Evolutionary conservation across 2,888 invertebrate genomes (phyloP).

Genomic region (Chouioia cunea): DNA sequence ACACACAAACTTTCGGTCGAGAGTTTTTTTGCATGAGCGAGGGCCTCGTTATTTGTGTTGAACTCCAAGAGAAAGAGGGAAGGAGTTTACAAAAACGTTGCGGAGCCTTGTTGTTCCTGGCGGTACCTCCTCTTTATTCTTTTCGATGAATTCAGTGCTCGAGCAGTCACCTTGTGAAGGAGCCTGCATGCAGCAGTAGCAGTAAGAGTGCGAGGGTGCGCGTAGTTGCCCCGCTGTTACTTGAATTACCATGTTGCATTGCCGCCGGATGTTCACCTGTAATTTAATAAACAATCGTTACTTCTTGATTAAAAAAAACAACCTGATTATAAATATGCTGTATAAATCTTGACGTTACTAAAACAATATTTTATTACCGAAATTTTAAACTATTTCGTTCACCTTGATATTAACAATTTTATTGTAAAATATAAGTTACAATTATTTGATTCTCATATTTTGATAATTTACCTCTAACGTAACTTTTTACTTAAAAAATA

Average conservation of each 20-base stretch:
- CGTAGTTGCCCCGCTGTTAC: conserved; percentile 65
- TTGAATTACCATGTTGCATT: conserved; percentile 71
- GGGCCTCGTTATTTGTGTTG: not conserved
- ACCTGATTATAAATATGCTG: too few relatives aligned
- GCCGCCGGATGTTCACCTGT: conserved; percentile 72
- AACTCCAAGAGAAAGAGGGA: conserved; percentile 2
- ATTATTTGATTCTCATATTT: too few relatives aligned
- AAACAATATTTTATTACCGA: too few relatives aligned
- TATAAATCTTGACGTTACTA: too few relatives aligned
- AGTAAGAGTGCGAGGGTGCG: conserved; percentile 63
- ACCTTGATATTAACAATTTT: too few relatives aligned
- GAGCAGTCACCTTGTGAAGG: conserved; percentile 65
- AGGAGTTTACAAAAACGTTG: not conserved
- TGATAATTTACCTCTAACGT: too few relatives aligned
- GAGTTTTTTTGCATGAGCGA: not conserved
- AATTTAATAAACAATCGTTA: conserved; percentile 9
- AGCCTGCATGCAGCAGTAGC: conserved; percentile 62
- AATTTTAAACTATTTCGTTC: too few relatives aligned
- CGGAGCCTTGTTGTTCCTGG: not conserved
- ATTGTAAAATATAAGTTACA: too few relatives aligned
- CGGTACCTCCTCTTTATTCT: not conserved
- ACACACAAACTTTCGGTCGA: conserved; percentile 1
- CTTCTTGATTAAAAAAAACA: too few relatives aligned
- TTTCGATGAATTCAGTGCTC: not conserved
- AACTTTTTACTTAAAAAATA: too few relatives aligned